Evolutionary conservation across 1,140 invertebrate genomes (phyloP), one percentile per base, ranked within the genome.

Genomic region (Sarcophaga bullata): DNA sequence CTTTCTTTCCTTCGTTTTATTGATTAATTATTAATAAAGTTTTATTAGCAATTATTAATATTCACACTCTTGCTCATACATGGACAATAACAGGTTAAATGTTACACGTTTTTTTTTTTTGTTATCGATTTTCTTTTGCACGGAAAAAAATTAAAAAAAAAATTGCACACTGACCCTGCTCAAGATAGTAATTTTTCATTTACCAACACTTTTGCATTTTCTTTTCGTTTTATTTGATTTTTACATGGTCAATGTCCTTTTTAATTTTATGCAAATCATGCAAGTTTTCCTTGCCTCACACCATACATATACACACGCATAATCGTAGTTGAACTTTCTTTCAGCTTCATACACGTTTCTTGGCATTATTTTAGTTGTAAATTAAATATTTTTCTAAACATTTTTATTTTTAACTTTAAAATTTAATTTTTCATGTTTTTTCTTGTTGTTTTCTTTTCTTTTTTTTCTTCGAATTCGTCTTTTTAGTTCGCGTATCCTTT

Each of bases 401-500:
- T 47, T 76, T 76, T 73, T 73, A 3, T 5, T 54, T 10, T 15
- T 15, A 54, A 72, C 47, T 76, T 76, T 48, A 76, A 48, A n/a
- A 13, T 48, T 76, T 76, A 48, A 48, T 49, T 49, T 2, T 48
- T 49, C 17, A 17, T 8, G 4, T 17, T 76, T 76, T 73, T 73
- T 15, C 73, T 49, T 49, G n/a, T 76, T 49, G 48, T 73, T 73
- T 73, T 13, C 8, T 73, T 46, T 47, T 46, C 37, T 73, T 9
- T 73, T 46, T 4, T 80, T 50, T 48, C 76, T 80, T 80, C 3
- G 73, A 52, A 52, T 37, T 19, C 75, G 75, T 25, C 75, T 78
- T 50, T 78, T 50, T 17, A 50, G 48, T 78, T 85, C 87, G 86
- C 88, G 87, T 86, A 86, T 89, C 86, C 83, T 82, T 82, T 84